Conservation (phyloP, 2,888 invertebrate species). For the Galerucella calmariensis region DNA sequence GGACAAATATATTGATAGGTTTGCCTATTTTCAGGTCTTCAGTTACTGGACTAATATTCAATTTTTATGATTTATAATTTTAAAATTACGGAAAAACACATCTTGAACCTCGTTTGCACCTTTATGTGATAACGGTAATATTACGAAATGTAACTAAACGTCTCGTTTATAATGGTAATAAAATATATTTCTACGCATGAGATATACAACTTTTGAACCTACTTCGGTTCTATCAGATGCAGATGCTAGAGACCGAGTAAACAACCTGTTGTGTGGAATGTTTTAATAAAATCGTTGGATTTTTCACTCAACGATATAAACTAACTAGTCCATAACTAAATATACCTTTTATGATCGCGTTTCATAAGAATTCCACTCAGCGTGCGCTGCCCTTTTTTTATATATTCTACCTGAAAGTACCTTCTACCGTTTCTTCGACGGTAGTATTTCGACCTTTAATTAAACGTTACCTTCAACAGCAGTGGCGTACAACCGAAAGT, state of each 20-base stretch:
- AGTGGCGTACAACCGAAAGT: neutral
- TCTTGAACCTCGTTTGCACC: neutral
- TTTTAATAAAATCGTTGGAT: constrained; percentile 4
- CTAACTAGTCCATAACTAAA: constrained; percentile 18
- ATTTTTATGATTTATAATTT: neutral
- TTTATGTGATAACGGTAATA: neutral
- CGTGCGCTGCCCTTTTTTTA: constrained; percentile 21
- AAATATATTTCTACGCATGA: neutral
- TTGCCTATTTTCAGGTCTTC: too few relatives aligned
- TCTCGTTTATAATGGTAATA: neutral
- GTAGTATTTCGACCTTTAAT: constrained; percentile 17
- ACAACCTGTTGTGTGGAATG: constrained; percentile 31
- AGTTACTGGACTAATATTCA: too few relatives aligned
- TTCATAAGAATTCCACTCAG: constrained; percentile 13
- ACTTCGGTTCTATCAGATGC: constrained; percentile 5
- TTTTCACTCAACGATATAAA: neutral
- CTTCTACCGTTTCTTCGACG: constrained; percentile 7
- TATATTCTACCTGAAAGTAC: constrained; percentile 15
- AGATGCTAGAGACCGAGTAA: constrained; percentile 13
- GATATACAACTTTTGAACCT: constrained; percentile 16
- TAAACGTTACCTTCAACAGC: constrained; percentile 17
- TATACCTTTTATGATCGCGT: neutral
- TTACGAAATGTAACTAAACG: neutral
- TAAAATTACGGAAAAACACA: neutral
- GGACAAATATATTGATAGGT: too few relatives aligned